These are phyloP conservation scores for Mus minutoides DNA, from an alignment of 2,797 vertebrate species.

Conservation along the genomic window DNA sequence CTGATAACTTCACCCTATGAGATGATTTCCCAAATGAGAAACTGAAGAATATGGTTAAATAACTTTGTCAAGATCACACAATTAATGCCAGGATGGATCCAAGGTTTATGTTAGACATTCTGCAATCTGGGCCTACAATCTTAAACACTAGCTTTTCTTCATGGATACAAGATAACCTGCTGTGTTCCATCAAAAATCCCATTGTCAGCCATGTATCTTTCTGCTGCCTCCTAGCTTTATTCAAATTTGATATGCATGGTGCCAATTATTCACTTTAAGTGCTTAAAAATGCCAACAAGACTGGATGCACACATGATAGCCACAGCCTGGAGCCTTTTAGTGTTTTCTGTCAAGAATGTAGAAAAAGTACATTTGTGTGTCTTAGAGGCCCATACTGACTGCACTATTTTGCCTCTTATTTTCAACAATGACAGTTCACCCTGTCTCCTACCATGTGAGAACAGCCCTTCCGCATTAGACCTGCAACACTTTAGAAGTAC, in stretches of 20 bases:
- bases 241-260: neutral
- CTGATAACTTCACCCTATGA: neutral
- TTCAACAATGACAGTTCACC: neutral
- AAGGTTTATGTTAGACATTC: neutral
- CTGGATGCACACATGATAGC: neutral
- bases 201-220: neutral
- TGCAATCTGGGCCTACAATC: neutral
- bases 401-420: neutral
- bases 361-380: neutral
- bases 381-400: neutral
- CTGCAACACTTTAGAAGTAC: conserved; percentile 6
- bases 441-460: neutral
- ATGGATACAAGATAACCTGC: neutral
- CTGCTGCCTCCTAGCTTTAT: neutral
- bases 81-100: neutral
- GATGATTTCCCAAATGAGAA: conserved; percentile 27
- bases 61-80: neutral
- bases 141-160: neutral
- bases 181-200: neutral
- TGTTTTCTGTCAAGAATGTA: conserved; percentile 1
- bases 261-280: conserved; percentile 56
- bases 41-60: neutral
- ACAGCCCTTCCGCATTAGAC: neutral
- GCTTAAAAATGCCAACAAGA: neutral
- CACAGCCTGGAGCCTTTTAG: conserved; percentile 4